These are phyloP conservation scores for Rhinoderma darwinii DNA, from an alignment of 2,113 vertebrate genomes.

Conservation along the genomic window DNA sequence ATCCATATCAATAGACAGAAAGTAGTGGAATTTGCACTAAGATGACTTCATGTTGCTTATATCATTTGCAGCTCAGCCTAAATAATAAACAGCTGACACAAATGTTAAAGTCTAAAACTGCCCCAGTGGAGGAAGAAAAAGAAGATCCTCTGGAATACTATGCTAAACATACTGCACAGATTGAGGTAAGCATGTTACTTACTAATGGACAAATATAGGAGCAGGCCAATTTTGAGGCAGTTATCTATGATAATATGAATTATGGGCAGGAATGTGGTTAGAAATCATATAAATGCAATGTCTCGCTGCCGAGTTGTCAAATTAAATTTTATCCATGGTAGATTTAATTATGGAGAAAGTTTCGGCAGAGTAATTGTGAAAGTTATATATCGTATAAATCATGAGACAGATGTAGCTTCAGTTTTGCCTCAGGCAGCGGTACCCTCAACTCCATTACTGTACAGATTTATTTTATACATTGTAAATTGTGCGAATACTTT, in stretches of 20 bases:
- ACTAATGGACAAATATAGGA: neutral
- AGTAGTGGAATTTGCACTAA: neutral
- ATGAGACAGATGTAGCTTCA: neutral
- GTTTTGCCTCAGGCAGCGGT: neutral
- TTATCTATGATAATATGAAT: neutral
- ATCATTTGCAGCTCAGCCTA: conserved; percentile 82
- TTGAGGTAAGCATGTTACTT: conserved; percentile 77
- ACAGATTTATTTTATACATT: conserved; percentile 6
- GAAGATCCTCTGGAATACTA: conserved; percentile 91
- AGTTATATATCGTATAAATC: conserved; percentile 3
- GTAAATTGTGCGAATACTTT: neutral
- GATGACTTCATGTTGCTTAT: neutral
- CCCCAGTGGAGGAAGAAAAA: conserved; percentile 77
- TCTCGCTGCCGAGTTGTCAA: neutral
- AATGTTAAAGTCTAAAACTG: conserved; percentile 87
- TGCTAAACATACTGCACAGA: conserved; percentile 86
- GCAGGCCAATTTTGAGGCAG: neutral
- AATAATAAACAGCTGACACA: conserved; percentile 92
- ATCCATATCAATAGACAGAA: neutral
- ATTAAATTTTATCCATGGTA: neutral
- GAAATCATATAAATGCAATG: neutral
- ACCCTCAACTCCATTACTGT: neutral
- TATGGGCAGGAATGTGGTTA: neutral
- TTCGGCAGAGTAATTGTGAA: neutral
- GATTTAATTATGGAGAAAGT: neutral